Base-by-base conservation (phyloP, 2,113 vertebrate genomes). In the Turnix velox region DNA sequence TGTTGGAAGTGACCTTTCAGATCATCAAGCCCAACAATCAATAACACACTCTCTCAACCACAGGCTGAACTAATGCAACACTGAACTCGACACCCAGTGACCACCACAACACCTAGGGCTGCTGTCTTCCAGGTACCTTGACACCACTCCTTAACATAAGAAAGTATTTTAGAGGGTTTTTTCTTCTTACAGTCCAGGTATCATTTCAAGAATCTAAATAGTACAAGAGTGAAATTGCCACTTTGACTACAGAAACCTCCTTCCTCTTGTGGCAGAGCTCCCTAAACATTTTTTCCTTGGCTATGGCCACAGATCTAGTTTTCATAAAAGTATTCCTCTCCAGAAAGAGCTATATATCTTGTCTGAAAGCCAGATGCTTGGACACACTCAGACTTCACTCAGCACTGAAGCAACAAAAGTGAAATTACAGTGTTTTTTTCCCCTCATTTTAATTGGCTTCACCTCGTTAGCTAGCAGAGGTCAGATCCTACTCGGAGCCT, bases 11-110 rank as follows among this genome's bases (percentile, higher is more conserved):
- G n/a, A n/a, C n/a, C n/a, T n/a, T n/a, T n/a, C n/a, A n/a, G n/a
- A n/a, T n/a, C n/a, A n/a, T n/a, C n/a, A n/a, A n/a, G n/a, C n/a
- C n/a, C n/a, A n/a, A n/a, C n/a, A n/a, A n/a, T n/a, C 14, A 25
- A 4, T 16, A 65, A 69, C 0, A 1, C 8, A 7, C 18, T 25
- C 37, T 75, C 22, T 40, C 24, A 71, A 14, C 11, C 20, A n/a
- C 31, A 4, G 2, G 12, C 17, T 55, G 9, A 35, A 14, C 7
- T 4, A 22, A 7, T 1, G 17, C 54, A n/a, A 7, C 0, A 3
- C 16, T 42, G 27, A 79, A 67, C 61, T 55, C 40, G 9, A 19
- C n/a, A 28, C 30, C 4, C 45, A 54, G 0, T 0, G 13, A 49
- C 42, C 43, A 76, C n/a, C 43, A 48, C 35, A 17, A 51, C 37